Conservation (phyloP, 1,140 invertebrate genomes). For the Choristoneura fumiferana region DNA sequence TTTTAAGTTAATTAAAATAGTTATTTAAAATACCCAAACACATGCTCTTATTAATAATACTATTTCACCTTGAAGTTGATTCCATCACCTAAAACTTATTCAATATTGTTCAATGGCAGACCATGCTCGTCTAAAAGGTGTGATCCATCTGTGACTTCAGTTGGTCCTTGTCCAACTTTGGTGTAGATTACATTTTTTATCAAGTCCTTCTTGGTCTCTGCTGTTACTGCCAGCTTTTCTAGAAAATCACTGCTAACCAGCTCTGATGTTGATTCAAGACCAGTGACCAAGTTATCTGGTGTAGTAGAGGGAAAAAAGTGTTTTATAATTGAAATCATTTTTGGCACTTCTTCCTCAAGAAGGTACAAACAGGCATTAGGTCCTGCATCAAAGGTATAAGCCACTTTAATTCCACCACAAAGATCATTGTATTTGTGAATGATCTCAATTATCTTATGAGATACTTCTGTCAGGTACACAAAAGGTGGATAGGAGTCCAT, state of each 20-base stretch:
- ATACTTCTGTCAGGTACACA: conserved; percentile 94
- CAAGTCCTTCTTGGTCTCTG: conserved; percentile 75
- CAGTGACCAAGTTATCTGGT: conserved; percentile 51
- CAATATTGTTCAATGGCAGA: conserved; percentile 48
- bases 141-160: conserved; percentile 70
- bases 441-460: conserved; percentile 88
- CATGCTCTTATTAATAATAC: background rate
- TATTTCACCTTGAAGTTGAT: too few species aligned
- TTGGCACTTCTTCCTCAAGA: conserved; percentile 86
- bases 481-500: conserved; percentile 97
- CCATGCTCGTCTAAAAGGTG: conserved; percentile 80
- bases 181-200: conserved; percentile 93
- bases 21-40: background rate
- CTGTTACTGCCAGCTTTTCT: conserved; percentile 54
- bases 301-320: conserved; percentile 84
- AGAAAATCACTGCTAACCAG: conserved; percentile 45
- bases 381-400: conserved; percentile 98
- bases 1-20: conserved; percentile 7
- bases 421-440: conserved; percentile 90
- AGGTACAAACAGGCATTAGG: conserved; percentile 97
- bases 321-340: conserved; percentile 83
- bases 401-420: conserved; percentile 82
- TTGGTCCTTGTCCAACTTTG: conserved; percentile 86
- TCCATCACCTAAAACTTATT: background rate
- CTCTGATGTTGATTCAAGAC: conserved; percentile 31